Base-by-base conservation (phyloP, 1,140 invertebrate species). In the Homalodisca vitripennis region DNA sequence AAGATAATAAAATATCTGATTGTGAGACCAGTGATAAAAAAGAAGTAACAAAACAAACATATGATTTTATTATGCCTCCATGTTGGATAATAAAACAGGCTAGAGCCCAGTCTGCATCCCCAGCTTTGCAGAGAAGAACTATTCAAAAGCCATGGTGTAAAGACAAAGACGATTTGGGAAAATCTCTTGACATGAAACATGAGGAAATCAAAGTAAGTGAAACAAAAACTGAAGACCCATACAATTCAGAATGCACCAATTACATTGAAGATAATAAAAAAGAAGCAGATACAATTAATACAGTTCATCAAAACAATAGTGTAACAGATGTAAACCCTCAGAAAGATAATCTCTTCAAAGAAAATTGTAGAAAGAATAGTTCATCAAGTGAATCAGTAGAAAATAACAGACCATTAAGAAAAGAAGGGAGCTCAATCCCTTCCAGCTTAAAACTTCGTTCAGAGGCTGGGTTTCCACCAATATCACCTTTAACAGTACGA, bases 331-430 rank as follows among this genome's bases (percentile, higher is more conserved):
- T n/a, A n/a, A n/a, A n/a, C n/a, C n/a, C n/a, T n/a, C n/a, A n/a
- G n/a, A n/a, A n/a, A n/a, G n/a, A n/a, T n/a, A n/a, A n/a, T n/a
- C n/a, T n/a, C n/a, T n/a, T n/a, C n/a, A n/a, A n/a, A 60, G 55
- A 60, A n/a, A 2, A 30, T 10, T 27, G 27, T 60, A 60, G 27
- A 13, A 60, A 60, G n/a, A 60, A 26, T 27, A 63, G 41, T 31
- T 64, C 57, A 2, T 30, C 31, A 29, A 63, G 32, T 78, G 77
- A 73, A 79, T 79, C 31, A 69, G 26, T 67, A 78, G 78, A 74
- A 79, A 57, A 69, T 17, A 60, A 29, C 24, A 26, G 31, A 69
- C 24, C 57, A 24, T 31, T 46, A 51, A 26, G 29, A 31, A 63
- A 62, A 60, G 57, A 57, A 60, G n/a, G 10, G 29, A 34, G 24